Conservation (phyloP, 2,113 vertebrate genomes). For the Austrofundulus limnaeus region DNA sequence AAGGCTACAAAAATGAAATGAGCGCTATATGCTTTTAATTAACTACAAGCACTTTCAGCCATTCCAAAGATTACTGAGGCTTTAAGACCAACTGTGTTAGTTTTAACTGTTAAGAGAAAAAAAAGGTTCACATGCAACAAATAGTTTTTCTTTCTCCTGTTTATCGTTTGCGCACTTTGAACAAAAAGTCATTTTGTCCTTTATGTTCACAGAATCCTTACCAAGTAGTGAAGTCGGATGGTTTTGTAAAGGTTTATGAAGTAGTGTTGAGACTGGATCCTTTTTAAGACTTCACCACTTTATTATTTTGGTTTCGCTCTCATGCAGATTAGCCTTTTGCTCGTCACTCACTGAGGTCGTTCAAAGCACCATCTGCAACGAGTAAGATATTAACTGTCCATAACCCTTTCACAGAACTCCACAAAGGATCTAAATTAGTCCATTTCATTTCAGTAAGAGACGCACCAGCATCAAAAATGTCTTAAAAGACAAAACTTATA, state of each 20-base stretch:
- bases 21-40: not conserved
- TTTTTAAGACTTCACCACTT: too few species aligned
- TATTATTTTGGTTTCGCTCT: not conserved
- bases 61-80: conserved; percentile 66
- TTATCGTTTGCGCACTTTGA: conserved; percentile 54
- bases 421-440: not conserved
- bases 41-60: conserved; percentile 30
- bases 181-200: conserved; percentile 58
- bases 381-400: not conserved
- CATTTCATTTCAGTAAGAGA: not conserved
- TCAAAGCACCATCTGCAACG: not conserved
- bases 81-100: conserved; percentile 52
- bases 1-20: conserved; percentile 9
- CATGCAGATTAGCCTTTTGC: not conserved
- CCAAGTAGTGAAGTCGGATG: conserved; percentile 51
- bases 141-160: conserved; percentile 21
- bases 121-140: not conserved
- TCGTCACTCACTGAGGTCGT: not conserved
- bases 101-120: conserved; percentile 1
- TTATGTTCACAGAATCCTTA: conserved; percentile 56
- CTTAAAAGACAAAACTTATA: conserved; percentile 16
- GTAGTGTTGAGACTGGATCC: too few species aligned
- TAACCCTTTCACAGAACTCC: not conserved
- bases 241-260: too few species aligned
- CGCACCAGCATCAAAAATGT: conserved; percentile 3